Evolutionary conservation across 2,888 invertebrate species (phyloP).

Genomic region (Plagodis dolabraria): DNA sequence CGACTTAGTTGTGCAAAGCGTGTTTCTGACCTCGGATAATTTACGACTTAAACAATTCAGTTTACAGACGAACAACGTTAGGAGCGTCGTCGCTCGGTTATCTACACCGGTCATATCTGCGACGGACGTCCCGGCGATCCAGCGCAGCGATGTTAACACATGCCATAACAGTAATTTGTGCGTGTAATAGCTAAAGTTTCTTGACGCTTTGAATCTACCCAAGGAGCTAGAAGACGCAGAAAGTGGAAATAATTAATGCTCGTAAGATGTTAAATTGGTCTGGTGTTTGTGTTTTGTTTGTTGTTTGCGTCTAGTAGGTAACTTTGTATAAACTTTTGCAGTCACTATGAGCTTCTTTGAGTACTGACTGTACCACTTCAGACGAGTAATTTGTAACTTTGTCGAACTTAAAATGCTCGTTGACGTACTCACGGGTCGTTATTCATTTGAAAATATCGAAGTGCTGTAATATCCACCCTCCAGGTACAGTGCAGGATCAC

Average conservation of each 20-base stretch:
- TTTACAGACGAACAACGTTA: constrained; percentile 61
- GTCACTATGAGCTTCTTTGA: constrained; percentile 34
- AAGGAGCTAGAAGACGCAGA: constrained; percentile 48
- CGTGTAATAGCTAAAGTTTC: constrained; percentile 64
- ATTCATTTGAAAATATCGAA: constrained; percentile 50
- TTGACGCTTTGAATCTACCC: constrained; percentile 53
- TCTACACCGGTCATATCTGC: constrained; percentile 71
- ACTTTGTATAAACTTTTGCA: constrained; percentile 38
- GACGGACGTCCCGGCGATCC: constrained; percentile 62
- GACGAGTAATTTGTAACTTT: constrained; percentile 28
- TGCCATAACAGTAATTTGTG: constrained; percentile 63
- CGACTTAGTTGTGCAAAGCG: constrained; percentile 61
- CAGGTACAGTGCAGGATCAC: constrained; percentile 64
- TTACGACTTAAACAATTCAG: constrained; percentile 72
- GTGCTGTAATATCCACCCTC: constrained; percentile 46
- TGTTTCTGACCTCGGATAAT: constrained; percentile 74
- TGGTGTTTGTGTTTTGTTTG: constrained; percentile 39
- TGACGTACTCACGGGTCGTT: constrained; percentile 34
- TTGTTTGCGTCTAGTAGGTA: constrained; percentile 40
- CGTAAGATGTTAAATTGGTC: constrained; percentile 42
- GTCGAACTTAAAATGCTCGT: constrained; percentile 20
- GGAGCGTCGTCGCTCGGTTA: constrained; percentile 53
- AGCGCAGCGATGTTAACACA: constrained; percentile 58
- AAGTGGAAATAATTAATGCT: constrained; percentile 43
- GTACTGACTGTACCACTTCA: constrained; percentile 21